These are phyloP conservation scores for Pseudomugil tenellus DNA, from an alignment of 2,797 vertebrate genomes.

Conservation along the genomic window DNA sequence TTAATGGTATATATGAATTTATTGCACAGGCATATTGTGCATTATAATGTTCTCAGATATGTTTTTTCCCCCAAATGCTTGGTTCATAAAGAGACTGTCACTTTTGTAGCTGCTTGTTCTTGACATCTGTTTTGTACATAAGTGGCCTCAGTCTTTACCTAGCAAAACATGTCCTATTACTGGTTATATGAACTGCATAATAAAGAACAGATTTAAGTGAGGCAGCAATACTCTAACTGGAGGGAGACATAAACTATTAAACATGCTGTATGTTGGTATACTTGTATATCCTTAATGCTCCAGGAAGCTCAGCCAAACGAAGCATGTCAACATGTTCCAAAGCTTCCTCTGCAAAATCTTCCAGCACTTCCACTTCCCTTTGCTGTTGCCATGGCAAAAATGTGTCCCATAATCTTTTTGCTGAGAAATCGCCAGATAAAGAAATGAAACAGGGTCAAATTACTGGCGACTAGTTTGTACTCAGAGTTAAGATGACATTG, in stretches of 20 bases:
- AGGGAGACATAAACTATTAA: not conserved
- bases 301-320: conserved; percentile 76
- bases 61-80: too few species aligned
- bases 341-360: conserved; percentile 67
- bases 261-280: conserved; percentile 33
- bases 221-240: not conserved
- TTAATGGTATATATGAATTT: too few species aligned
- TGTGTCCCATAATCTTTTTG: conserved; percentile 68
- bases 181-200: not conserved
- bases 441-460: conserved; percentile 21
- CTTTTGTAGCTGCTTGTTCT: not conserved
- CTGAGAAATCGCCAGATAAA: conserved; percentile 52
- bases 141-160: not conserved
- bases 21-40: too few species aligned
- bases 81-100: too few species aligned
- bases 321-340: conserved; percentile 73
- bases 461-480: not conserved
- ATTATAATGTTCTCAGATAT: too few species aligned
- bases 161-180: not conserved
- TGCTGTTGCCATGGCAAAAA: conserved; percentile 70
- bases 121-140: not conserved
- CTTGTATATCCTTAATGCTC: conserved; percentile 82
- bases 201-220: not conserved
- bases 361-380: conserved; percentile 68
- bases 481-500: conserved; percentile 7